Percentiles rank a stretch among this genome's conserved stretches.
Evolutionary conservation across 2,888 invertebrate genomes (phyloP).

Genomic region (Yponomeuta evonymella): DNA sequence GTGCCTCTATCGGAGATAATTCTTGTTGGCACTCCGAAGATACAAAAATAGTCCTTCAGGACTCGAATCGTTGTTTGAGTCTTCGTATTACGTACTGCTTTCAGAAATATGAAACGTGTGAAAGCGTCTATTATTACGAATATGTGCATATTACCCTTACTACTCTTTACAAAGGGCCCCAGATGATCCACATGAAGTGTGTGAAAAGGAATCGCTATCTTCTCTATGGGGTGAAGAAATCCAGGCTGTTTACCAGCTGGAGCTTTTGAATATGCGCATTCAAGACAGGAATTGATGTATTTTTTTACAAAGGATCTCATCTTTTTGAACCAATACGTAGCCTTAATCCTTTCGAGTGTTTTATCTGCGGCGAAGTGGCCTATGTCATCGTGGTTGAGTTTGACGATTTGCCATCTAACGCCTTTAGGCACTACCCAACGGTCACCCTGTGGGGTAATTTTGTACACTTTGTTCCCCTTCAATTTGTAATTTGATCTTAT

Average conservation of each 20-base stretch:
- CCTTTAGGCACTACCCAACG: constrained; percentile 17
- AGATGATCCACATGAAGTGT: constrained; percentile 14
- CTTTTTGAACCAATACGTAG: constrained; percentile 19
- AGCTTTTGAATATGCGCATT: constrained; percentile 8
- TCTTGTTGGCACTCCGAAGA: constrained; percentile 7
- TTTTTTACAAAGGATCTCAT: constrained; percentile 17
- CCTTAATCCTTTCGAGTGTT: constrained; percentile 16
- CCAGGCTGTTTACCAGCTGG: constrained; percentile 16
- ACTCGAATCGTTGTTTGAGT: constrained; percentile 10
- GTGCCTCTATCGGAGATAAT: constrained; percentile 15
- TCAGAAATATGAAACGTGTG: constrained; percentile 17
- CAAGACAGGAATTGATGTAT: too few species aligned
- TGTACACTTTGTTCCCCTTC: constrained; percentile 2
- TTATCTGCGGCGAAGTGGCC: constrained; percentile 13
- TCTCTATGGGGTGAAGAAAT: constrained; percentile 18
- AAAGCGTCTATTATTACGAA: constrained; percentile 15
- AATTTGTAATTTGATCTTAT: constrained; percentile 5
- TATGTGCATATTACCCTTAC: constrained; percentile 16
- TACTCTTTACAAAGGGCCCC: constrained; percentile 17
- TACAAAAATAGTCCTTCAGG: constrained; percentile 4
- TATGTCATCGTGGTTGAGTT: constrained; percentile 14
- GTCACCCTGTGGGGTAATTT: not conserved
- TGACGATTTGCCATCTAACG: constrained; percentile 10
- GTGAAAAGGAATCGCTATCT: constrained; percentile 14
- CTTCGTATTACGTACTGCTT: constrained; percentile 19